Evolutionary conservation across 2,113 vertebrate genomes (phyloP), one percentile per base, ranked within the genome.

Genomic region (Nyctereutes procyonoides): DNA sequence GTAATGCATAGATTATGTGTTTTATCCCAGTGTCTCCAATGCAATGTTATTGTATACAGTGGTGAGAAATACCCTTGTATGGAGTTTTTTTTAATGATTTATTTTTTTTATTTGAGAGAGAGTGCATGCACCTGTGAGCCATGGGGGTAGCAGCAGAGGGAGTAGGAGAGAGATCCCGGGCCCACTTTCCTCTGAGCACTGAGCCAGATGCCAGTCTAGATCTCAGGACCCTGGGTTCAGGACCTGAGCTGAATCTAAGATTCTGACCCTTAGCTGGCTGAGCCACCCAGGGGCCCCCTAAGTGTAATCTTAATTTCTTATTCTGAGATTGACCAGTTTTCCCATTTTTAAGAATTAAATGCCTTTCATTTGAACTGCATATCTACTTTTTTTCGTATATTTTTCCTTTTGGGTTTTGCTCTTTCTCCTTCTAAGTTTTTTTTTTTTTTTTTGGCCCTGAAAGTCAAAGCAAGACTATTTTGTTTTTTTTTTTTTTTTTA

Each of bases 1-100:
- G 13, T 38, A 62, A 19, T 5, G 2, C 35, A 71, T 1, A 4
- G 62, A 51, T 51, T 48, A 16, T 5, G 1, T 76, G 4, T 28
- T 74, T 62, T 51, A 30, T 3, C 2, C 14, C 0, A 91, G 26
- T 0, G 0, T 77, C 17, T 24, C 1, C 4, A 77, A 8, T 26
- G 62, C 0, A 65, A 22, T 17, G 10, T 73, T 51, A 30, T 19
- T 65, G 1, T 79, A 43, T 16, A 20, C 43, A n/a, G 43, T 58
- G 26, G 51, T 48, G 20, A n/a, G 14, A 73, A 32, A 73, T 43
- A 43, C 43, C 43, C 43, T 43, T 43, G 43, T 43, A 43, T 7
- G 43, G 43, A 43, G 43, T 43, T 7, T 43, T 43, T 43, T 65
- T 67, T 0, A 67, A 32, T 1, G 65, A 67, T 65, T 65, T 56